A percentile compares a stretch with the other conserved stretches of the same genome.
Evolutionary conservation across 2,797 vertebrate species (phyloP).

Genomic region (Sebastes variabilis): DNA sequence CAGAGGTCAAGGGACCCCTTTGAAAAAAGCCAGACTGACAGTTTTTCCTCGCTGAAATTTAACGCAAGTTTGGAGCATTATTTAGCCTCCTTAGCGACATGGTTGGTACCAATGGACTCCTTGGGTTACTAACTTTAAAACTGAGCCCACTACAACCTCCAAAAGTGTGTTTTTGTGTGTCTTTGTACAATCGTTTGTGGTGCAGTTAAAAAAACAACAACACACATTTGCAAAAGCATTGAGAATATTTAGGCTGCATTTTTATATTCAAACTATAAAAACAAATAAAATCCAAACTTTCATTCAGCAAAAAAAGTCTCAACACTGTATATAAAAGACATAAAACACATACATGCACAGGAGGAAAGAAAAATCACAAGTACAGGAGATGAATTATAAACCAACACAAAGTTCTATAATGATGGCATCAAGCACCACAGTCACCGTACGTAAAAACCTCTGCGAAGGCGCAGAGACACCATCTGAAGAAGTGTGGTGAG

Average conservation of each 20-base stretch:
- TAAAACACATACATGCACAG: slow-evolving; percentile 49
- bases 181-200: neutral
- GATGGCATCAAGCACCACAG: slow-evolving; percentile 26
- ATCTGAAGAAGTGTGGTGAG: slow-evolving; percentile 8
- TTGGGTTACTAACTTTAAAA: too few species aligned
- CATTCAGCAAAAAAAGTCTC: slow-evolving; percentile 27
- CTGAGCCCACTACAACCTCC: too few species aligned
- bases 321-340: slow-evolving; percentile 15
- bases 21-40: too few species aligned
- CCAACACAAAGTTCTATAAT: slow-evolving; percentile 34
- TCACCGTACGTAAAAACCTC: slow-evolving; percentile 12
- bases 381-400: slow-evolving; percentile 23
- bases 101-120: too few species aligned
- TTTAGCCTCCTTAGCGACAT: too few species aligned
- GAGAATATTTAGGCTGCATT: neutral
- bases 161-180: too few species aligned
- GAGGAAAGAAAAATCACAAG: neutral
- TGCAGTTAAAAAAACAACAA: neutral
- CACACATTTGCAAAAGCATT: neutral
- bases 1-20: too few species aligned
- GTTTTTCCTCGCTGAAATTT: too few species aligned
- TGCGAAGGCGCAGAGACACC: slow-evolving; percentile 9
- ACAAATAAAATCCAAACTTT: slow-evolving; percentile 22
- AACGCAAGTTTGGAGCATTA: too few species aligned
- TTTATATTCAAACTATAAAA: slow-evolving; percentile 33